A percentile compares a stretch with the other conserved stretches of the same genome.
These are phyloP conservation scores for Gouania willdenowi DNA, from an alignment of 2,797 vertebrate genomes.

Conservation along the genomic window DNA sequence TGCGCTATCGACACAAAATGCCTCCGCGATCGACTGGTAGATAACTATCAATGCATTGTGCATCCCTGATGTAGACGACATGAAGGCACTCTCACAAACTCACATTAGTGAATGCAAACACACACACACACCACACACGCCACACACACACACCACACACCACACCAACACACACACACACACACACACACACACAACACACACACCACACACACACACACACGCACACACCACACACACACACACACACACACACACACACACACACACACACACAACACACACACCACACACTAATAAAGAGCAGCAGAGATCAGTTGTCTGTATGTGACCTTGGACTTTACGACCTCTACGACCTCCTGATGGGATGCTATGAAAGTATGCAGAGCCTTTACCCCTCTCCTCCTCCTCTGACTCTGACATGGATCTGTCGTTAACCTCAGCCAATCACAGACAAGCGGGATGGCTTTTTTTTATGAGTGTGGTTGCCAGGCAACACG, in stretches of 20 bases:
- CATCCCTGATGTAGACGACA: too few relatives aligned
- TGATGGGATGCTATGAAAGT: too few relatives aligned
- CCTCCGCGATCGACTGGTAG: too few relatives aligned
- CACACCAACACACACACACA: neutral
- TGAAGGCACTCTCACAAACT: slow-evolving; percentile 9
- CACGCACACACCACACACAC: neutral
- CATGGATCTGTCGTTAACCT: slow-evolving; percentile 21
- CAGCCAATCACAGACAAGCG: slow-evolving; percentile 52
- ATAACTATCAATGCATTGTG: too few relatives aligned
- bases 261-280: neutral
- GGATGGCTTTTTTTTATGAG: slow-evolving; percentile 62
- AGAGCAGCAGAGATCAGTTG: too few relatives aligned
- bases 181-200: neutral
- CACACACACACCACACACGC: neutral
- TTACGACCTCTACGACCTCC: too few relatives aligned
- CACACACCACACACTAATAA: neutral
- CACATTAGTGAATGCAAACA: neutral
- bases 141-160: slow-evolving; percentile 19
- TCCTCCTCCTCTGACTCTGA: slow-evolving; percentile 13
- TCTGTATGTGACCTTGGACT: too few relatives aligned
- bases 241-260: neutral
- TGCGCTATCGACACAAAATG: too few relatives aligned
- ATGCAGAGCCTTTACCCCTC: neutral
- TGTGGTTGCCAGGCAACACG: slow-evolving; percentile 76
- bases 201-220: neutral